Conservation (phyloP, 2,113 vertebrate species). For the Eublepharis macularius region DNA sequence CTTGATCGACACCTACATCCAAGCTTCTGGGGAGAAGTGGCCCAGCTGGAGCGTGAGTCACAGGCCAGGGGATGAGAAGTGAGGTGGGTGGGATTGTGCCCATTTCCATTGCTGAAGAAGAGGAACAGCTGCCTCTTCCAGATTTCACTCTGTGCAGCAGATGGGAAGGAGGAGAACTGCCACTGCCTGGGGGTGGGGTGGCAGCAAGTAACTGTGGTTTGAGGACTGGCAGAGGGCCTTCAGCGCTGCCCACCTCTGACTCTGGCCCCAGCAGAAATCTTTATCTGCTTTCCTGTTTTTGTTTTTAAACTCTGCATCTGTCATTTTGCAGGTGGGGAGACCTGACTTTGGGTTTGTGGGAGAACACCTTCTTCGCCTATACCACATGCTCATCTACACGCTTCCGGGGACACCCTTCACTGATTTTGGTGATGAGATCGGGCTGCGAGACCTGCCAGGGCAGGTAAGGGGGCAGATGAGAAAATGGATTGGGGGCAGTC, state of each 20-base stretch:
- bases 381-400: slow-evolving; percentile 85
- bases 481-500: background rate
- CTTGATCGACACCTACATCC: slow-evolving; percentile 42
- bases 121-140: no score
- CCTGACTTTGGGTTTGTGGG: slow-evolving; percentile 38
- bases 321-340: slow-evolving; percentile 56
- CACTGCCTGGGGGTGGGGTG: background rate
- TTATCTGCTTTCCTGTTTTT: background rate
- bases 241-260: no score
- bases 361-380: slow-evolving; percentile 69
- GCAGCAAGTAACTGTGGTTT: no score
- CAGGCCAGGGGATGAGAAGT: no score
- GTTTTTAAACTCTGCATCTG: background rate
- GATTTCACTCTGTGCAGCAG: no score
- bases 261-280: no score
- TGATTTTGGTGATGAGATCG: slow-evolving; percentile 86
- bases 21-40: slow-evolving; percentile 22
- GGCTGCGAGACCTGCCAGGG: slow-evolving; percentile 58
- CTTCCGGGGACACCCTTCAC: slow-evolving; percentile 86
- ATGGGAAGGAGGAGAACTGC: no score
- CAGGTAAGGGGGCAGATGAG: background rate
- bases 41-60: slow-evolving; percentile 69
- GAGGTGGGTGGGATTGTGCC: background rate
- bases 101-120: background rate
- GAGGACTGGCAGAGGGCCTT: no score